Percentiles rank a stretch among this genome's conserved stretches.
phyloP scores from a whole-genome alignment of 2,888 invertebrate species.

The Branchipolynoe longqiensis region DNA sequence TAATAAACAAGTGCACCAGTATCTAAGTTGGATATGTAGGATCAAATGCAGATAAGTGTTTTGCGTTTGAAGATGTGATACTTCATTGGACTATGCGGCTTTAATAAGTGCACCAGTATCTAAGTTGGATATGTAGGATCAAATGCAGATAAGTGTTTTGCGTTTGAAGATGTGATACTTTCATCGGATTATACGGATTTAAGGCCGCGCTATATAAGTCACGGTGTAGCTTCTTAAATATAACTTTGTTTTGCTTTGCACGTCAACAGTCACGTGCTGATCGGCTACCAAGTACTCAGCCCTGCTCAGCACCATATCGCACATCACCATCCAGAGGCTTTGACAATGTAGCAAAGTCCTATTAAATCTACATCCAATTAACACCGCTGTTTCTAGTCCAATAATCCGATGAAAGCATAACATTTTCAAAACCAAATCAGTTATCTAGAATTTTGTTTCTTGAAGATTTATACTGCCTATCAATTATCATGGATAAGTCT shows the following conservation, averaged over 20 bases:
- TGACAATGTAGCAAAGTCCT: conserved; percentile 25
- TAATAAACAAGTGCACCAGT: too few relatives aligned
- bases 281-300: background rate
- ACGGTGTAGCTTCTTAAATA: conserved; percentile 22
- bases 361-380: conserved; percentile 46
- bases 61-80: too few relatives aligned
- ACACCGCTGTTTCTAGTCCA: conserved; percentile 2
- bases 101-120: too few relatives aligned
- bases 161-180: too few relatives aligned
- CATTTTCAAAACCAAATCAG: background rate
- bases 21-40: too few relatives aligned
- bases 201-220: background rate
- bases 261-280: background rate
- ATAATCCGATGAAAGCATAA: background rate
- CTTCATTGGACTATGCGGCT: too few relatives aligned
- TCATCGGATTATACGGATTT: too few relatives aligned
- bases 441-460: background rate
- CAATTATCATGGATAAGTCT: background rate
- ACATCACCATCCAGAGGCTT: conserved; percentile 41
- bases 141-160: too few relatives aligned
- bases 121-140: too few relatives aligned
- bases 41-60: too few relatives aligned
- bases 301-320: background rate
- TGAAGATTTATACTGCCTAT: background rate
- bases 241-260: conserved; percentile 1